These are phyloP conservation scores for Grantiella picta DNA, from an alignment of 2,113 vertebrate species.

Conservation along the genomic window DNA sequence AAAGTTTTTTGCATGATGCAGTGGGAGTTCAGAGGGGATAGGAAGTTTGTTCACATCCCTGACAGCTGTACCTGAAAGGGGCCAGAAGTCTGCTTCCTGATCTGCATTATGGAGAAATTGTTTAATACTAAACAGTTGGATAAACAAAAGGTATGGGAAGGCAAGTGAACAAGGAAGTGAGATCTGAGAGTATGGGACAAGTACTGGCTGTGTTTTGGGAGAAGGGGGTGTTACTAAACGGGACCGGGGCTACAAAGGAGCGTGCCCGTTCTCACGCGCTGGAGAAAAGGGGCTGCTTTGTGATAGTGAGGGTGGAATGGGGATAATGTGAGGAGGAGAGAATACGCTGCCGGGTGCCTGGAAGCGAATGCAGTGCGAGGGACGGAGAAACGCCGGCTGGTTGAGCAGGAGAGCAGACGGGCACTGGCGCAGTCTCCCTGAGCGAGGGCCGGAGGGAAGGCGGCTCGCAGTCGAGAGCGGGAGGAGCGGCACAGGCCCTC, in stretches of 20 bases:
- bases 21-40: not conserved
- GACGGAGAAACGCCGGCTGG: not conserved
- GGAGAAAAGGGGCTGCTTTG: not conserved
- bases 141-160: not conserved
- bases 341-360: accelerated
- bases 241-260: not conserved
- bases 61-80: no score
- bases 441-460: accelerated
- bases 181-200: not conserved
- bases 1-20: not conserved
- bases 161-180: not conserved
- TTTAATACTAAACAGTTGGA: not conserved
- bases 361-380: accelerated
- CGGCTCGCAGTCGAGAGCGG: not conserved
- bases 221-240: not conserved
- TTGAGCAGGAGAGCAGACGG: accelerated
- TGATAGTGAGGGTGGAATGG: accelerated
- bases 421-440: accelerated
- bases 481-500: no score
- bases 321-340: not conserved
- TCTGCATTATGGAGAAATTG: not conserved
- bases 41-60: not conserved
- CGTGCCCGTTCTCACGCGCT: accelerated
- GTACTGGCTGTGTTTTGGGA: not conserved
- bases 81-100: not conserved